Conservation (phyloP, 2,797 vertebrate genomes). For the Notoglanidium macrostoma region DNA sequence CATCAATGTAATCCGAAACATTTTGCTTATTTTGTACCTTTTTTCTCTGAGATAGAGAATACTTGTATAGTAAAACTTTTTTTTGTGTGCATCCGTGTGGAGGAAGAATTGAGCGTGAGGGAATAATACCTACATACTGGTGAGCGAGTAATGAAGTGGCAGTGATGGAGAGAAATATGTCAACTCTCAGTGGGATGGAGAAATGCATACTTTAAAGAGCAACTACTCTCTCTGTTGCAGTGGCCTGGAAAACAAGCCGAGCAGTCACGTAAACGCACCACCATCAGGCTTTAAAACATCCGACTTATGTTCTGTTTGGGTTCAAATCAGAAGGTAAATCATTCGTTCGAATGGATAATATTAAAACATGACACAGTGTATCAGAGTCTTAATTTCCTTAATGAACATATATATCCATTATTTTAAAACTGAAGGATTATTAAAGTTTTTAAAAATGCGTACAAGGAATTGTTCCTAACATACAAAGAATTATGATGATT, state of each 20-base stretch:
- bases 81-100: slow-evolving; percentile 73
- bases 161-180: slow-evolving; percentile 75
- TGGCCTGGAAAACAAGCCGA: slow-evolving; percentile 59
- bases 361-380: neutral
- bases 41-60: slow-evolving; percentile 29
- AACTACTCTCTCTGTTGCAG: slow-evolving; percentile 57
- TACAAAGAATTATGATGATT: neutral
- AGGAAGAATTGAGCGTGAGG: slow-evolving; percentile 67
- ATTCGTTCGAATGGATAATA: neutral
- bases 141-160: slow-evolving; percentile 79
- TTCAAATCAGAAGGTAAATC: neutral
- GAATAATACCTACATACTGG: slow-evolving; percentile 75
- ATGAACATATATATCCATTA: neutral
- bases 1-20: neutral
- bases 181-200: slow-evolving; percentile 74
- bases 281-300: neutral
- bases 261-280: slow-evolving; percentile 38
- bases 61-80: slow-evolving; percentile 60
- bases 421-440: neutral
- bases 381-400: neutral
- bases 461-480: neutral
- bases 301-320: neutral
- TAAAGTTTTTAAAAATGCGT: neutral
- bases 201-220: slow-evolving; percentile 76
- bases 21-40: neutral